phyloP scores from a whole-genome alignment of 1,140 invertebrate genomes.

The Rhagoletis zephyria region DNA sequence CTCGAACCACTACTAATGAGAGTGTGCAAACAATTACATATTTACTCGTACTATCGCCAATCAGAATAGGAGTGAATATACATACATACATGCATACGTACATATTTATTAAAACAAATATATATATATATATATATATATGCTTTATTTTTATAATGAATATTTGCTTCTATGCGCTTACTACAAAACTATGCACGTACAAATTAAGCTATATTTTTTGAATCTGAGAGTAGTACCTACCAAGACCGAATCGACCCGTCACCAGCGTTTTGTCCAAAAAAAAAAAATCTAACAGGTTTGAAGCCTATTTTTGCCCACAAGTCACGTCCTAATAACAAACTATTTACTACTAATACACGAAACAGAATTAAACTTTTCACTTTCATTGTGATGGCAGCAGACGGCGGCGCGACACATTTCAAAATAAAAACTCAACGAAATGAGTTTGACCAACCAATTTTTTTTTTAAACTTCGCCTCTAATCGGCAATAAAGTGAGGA shows the following conservation, averaged over 20 bases:
- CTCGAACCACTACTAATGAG: too few species aligned
- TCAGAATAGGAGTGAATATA: neutral
- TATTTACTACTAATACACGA: neutral
- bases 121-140: neutral
- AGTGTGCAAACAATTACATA: too few species aligned
- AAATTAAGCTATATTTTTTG: constrained; percentile 35
- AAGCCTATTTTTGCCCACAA: neutral
- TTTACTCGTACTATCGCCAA: neutral
- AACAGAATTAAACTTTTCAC: neutral
- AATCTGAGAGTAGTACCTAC: constrained; percentile 12
- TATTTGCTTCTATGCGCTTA: constrained; percentile 42
- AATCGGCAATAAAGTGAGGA: too few species aligned
- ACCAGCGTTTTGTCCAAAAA: neutral
- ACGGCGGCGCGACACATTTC: constrained; percentile 38
- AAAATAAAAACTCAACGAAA: constrained; percentile 24
- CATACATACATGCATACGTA: neutral
- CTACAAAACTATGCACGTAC: constrained; percentile 38
- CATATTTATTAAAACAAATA: neutral
- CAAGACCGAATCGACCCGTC: neutral
- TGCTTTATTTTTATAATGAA: constrained; percentile 49
- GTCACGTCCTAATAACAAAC: neutral
- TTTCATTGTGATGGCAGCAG: constrained; percentile 38
- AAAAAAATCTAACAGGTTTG: neutral
- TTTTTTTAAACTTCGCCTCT: too few species aligned
- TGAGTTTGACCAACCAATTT: too few species aligned